These are phyloP conservation scores for Macquaria australasica DNA, from an alignment of 2,113 vertebrate genomes.

Conservation along the genomic window DNA sequence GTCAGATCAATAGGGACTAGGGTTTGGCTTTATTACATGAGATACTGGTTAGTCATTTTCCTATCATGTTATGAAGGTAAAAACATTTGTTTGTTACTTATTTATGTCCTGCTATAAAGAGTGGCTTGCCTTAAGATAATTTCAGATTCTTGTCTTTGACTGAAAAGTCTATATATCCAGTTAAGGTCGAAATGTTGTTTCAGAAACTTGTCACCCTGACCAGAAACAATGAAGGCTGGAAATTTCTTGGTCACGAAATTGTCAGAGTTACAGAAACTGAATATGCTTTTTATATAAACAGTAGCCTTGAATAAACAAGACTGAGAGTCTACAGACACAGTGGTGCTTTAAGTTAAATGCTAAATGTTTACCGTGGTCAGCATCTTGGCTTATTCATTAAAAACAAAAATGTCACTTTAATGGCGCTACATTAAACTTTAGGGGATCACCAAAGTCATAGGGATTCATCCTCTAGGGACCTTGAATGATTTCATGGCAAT, in stretches of 20 bases:
- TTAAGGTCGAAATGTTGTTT: constrained; percentile 9
- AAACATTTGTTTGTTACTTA: no score
- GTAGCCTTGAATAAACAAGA: background rate
- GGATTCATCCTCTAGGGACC: no score
- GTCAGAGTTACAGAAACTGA: constrained; percentile 18
- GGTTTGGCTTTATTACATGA: background rate
- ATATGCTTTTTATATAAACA: background rate
- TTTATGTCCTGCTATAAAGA: background rate
- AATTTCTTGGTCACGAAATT: constrained; percentile 1
- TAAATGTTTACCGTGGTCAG: no score
- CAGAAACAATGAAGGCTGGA: background rate
- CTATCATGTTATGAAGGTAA: background rate
- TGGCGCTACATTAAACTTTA: no score
- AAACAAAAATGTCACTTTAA: no score
- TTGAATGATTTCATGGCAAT: no score
- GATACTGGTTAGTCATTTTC: background rate
- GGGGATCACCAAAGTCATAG: no score
- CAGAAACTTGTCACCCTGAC: constrained; percentile 16
- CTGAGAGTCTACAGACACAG: background rate
- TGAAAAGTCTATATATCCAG: background rate
- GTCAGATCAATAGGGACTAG: background rate
- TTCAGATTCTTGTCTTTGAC: background rate
- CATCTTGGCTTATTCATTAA: no score
- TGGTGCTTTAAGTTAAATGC: no score
- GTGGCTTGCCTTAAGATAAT: background rate